These are phyloP conservation scores for Lanius ludovicianus DNA, from an alignment of 2,113 vertebrate genomes.

Conservation along the genomic window DNA sequence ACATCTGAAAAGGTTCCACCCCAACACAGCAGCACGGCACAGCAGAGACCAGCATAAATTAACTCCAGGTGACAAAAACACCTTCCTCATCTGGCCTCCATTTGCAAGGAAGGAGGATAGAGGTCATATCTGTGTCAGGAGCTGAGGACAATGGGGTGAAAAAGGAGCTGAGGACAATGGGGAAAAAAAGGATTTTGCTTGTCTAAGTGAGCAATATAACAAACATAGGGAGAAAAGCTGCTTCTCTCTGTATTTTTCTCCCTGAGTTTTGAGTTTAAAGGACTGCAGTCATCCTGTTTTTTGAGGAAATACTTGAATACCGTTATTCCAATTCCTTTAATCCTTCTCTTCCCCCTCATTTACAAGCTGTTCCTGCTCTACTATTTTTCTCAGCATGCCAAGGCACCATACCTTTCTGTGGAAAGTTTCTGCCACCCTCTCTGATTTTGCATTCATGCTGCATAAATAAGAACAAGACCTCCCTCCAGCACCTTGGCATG, in stretches of 20 bases:
- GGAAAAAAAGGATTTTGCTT: neutral
- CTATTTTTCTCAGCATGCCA: conserved; percentile 5
- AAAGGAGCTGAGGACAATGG: neutral
- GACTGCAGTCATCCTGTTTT: neutral
- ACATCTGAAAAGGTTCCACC: conserved; percentile 55
- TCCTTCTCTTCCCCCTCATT: conserved; percentile 4
- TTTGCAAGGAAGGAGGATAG: neutral
- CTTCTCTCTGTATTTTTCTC: neutral
- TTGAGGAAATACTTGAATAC: conserved; percentile 25
- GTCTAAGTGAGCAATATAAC: neutral
- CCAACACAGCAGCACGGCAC: neutral
- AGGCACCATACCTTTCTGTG: conserved; percentile 40
- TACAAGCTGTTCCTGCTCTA: conserved; percentile 1
- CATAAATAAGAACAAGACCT: conserved; percentile 54
- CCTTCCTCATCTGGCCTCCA: neutral
- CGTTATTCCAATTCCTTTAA: neutral
- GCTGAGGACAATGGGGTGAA: neutral
- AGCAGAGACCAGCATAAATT: neutral
- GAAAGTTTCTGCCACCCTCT: conserved; percentile 24
- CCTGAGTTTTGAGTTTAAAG: neutral
- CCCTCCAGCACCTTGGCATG: conserved; percentile 55
- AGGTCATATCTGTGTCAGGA: neutral
- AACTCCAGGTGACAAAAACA: conserved; percentile 58
- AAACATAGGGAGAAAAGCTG: neutral
- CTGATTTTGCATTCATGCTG: conserved; percentile 23